Evolutionary conservation across 2,797 vertebrate species (phyloP).

Genomic region (Scleropages formosus): DNA sequence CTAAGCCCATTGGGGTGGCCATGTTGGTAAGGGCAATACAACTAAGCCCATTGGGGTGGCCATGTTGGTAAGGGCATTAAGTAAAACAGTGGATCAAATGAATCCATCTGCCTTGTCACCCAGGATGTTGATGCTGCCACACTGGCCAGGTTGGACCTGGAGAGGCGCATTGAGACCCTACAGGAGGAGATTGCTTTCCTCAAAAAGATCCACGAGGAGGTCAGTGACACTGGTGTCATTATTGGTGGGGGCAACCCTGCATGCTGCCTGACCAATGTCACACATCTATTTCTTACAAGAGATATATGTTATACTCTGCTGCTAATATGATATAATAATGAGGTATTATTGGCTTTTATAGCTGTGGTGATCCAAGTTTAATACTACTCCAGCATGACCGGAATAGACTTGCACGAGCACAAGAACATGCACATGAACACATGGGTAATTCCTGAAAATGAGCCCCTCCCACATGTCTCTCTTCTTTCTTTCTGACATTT

Average conservation of each 20-base stretch:
- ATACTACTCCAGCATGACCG: neutral
- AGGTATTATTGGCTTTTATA: neutral
- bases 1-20: no score
- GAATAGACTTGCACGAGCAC: neutral
- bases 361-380: no score
- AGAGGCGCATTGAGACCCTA: slow-evolving; percentile 89
- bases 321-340: neutral
- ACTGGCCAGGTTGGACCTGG: slow-evolving; percentile 85
- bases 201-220: slow-evolving; percentile 94
- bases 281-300: neutral
- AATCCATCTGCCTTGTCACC: neutral
- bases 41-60: no score
- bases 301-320: neutral
- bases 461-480: neutral
- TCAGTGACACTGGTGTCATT: slow-evolving; percentile 43
- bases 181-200: slow-evolving; percentile 95
- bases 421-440: neutral
- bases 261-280: neutral
- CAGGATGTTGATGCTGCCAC: slow-evolving; percentile 93
- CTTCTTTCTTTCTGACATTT: neutral
- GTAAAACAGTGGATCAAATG: no score
- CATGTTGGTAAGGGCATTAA: no score
- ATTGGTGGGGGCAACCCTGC: neutral
- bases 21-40: no score
- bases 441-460: neutral